Conservation (phyloP, 2,113 vertebrate species). For the Orycteropus afer region DNA sequence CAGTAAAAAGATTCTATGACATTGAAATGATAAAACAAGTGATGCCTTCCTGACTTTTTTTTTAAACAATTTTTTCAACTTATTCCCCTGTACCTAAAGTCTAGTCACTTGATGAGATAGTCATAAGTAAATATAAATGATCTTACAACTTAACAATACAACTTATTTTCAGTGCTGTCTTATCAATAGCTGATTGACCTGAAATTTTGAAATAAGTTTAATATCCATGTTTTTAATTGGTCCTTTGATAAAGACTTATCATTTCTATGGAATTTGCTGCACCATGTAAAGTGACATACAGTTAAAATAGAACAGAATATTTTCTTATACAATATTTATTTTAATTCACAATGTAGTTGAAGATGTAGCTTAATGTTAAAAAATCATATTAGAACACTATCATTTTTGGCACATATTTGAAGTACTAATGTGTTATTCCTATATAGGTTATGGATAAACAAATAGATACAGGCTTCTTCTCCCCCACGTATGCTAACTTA, state of each 20-base stretch:
- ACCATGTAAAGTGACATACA: not conserved
- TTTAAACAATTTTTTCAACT: not conserved
- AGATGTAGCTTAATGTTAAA: not conserved
- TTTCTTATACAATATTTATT: slow-evolving; percentile 33
- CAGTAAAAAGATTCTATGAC: not conserved
- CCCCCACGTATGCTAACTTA: slow-evolving; percentile 13
- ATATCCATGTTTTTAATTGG: not conserved
- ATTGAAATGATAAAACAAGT: not conserved
- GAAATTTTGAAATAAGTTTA: slow-evolving; percentile 11
- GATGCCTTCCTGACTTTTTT: not conserved
- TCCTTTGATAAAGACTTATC: not conserved
- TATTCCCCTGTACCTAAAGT: not conserved
- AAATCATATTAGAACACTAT: not conserved
- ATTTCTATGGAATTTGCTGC: slow-evolving; percentile 5
- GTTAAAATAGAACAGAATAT: not conserved
- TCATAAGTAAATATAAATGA: not conserved
- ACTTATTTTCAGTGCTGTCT: not conserved
- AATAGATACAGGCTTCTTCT: not conserved
- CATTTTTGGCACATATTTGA: not conserved
- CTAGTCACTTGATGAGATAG: slow-evolving; percentile 1
- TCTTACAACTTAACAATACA: slow-evolving; percentile 16
- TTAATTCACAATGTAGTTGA: slow-evolving; percentile 23
- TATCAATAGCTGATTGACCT: not conserved
- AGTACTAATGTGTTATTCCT: not conserved
- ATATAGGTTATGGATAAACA: not conserved